These are phyloP conservation scores for Dromaius novaehollandiae DNA, from an alignment of 2,113 vertebrate species.

Conservation along the genomic window DNA sequence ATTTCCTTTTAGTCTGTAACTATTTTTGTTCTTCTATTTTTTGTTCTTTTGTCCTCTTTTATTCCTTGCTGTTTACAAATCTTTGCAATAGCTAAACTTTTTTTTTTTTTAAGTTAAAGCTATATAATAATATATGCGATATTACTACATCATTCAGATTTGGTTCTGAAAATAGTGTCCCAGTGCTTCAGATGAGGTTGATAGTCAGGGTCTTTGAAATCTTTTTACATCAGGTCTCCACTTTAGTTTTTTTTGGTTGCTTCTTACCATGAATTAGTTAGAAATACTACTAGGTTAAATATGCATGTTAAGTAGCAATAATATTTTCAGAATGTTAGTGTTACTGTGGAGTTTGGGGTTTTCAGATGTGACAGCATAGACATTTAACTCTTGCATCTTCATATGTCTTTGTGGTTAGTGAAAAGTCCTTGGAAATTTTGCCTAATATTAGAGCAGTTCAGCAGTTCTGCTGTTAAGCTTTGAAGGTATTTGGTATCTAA, in stretches of 20 bases:
- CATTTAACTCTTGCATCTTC: neutral
- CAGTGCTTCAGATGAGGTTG: neutral
- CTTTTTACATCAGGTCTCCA: neutral
- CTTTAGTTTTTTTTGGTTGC: neutral
- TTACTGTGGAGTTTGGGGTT: neutral
- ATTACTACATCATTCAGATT: fast-evolving
- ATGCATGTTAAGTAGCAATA: neutral
- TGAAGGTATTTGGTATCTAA: neutral
- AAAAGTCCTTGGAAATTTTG: neutral
- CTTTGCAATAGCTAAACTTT: neutral
- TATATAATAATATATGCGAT: neutral
- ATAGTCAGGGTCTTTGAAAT: neutral
- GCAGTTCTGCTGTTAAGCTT: neutral
- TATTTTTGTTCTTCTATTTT: neutral
- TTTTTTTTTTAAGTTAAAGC: neutral
- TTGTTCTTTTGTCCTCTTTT: too few relatives aligned
- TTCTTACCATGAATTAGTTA: neutral
- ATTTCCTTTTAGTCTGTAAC: neutral
- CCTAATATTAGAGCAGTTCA: neutral
- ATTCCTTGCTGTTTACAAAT: neutral
- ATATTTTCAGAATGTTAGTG: neutral
- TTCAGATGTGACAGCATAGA: neutral
- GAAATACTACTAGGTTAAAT: neutral
- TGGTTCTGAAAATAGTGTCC: neutral
- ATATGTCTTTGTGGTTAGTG: neutral